Base-by-base conservation (phyloP, 2,888 invertebrate genomes). In the Trissolcus brochymenae region DNA sequence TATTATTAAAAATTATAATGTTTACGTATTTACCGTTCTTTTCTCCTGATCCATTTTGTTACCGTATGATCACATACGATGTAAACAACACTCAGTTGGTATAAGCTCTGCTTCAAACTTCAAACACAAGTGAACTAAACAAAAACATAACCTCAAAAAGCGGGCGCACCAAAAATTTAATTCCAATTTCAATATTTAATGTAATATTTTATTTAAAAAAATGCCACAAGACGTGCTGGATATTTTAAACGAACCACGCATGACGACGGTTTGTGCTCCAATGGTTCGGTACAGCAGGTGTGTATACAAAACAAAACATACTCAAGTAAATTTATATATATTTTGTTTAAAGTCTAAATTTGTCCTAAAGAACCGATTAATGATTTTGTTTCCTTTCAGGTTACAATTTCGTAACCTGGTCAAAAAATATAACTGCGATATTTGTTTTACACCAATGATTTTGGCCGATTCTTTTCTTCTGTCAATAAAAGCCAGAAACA, bases 361-460 rank as follows among this genome's bases (percentile, higher is more conserved):
- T 19, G 2, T 19, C n/a, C 13, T 2, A 9, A 43, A 43, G 43
- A 43, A 25, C 2, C 9, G 35, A 9, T 35, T 1, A 49, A 17
- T 43, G 7, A 43, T 43, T 35, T 56, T 57, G 3, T 7, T 60
- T 0, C 51, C 81, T 89, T 90, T 60, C 84, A 94, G 94, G 85
- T 88, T 96, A 57, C 93, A 95, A 71, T 97, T 96, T 86, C 91
- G 97, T 49, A 91, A 91, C 68, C 89, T 97, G 17, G 92, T 96
- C 1, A 91, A 94, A 75, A 92, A 93, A 76, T 97, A 97, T 89
- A 93, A 93, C 54, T 96, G 96, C 79, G 96, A 98, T 87, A 88
- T 99, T 70, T 94, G 95, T 82, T 99, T 95, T 87, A 96, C 98
- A 0, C 98, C 99, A 0, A 99, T 99, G 99, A 97, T 99, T 82